phyloP scores from a whole-genome alignment of 1,140 invertebrate species.

The Melanaphis sacchari region DNA sequence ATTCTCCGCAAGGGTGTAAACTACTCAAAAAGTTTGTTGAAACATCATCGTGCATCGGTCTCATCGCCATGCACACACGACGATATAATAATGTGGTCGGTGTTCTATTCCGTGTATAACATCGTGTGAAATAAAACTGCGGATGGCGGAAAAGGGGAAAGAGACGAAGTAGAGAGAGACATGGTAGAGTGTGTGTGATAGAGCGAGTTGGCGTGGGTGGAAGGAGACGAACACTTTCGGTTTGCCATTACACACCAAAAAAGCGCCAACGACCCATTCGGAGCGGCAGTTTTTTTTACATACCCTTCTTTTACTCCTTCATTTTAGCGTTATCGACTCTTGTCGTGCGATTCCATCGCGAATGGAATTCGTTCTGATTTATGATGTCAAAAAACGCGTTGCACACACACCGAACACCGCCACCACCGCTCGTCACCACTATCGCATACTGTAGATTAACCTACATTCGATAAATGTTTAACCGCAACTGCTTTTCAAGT shows the following conservation, averaged over 20 bases:
- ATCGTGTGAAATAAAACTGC: not conserved
- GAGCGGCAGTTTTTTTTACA: not conserved
- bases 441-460: not conserved
- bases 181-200: not conserved
- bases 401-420: not conserved
- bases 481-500: not conserved
- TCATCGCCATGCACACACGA: not conserved
- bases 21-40: not conserved
- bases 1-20: not conserved
- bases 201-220: not conserved
- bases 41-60: not conserved
- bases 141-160: not conserved
- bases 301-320: not conserved
- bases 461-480: not conserved
- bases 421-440: not conserved
- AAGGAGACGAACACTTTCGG: not conserved
- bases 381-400: not conserved
- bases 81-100: not conserved
- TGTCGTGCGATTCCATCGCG: slow-evolving; percentile 10
- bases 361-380: slow-evolving; percentile 27
- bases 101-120: not conserved
- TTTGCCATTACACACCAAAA: slow-evolving; percentile 5
- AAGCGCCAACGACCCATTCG: not conserved
- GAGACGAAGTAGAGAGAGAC: not conserved
- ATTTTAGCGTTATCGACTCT: slow-evolving; percentile 26